Evolutionary conservation across 1,140 invertebrate species (phyloP), one percentile per base, ranked within the genome.

Genomic region (Trichonephila inaurata): DNA sequence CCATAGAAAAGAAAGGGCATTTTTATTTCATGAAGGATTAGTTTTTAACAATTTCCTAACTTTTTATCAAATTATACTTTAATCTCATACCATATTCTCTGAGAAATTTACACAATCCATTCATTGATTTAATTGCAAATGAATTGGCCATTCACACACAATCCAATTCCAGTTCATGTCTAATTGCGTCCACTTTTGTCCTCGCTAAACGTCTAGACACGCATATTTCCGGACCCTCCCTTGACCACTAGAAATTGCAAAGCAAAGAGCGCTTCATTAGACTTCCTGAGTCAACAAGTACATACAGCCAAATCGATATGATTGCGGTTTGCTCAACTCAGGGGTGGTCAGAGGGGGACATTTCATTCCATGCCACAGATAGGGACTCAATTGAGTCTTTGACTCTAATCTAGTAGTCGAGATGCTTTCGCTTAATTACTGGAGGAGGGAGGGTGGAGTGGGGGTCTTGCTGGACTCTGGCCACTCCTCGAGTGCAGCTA

Each of bases 351-450:
- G 72, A 77, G 28, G 72, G 28, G 72, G 51, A 51, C 51, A 51
- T 51, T 51, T 51, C 51, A 51, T 51, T 51, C 51, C 85, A 87
- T 87, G 58, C 58, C 85, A 33, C 58, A 87, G 85, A 87, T 87
- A 87, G 85, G 51, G 33, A 87, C 85, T 62, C 85, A 87, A 87
- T 87, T 87, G 85, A 87, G 85, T 87, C 85, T 87, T 77, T 77
- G 72, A 77, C 72, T 77, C 72, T 87, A 87, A 87, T 87, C 85
- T 61, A 64, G 82, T 33, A 62, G 85, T 66, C 28, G 85, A 87
- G 58, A 87, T 66, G 85, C 85, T 87, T 64, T 61, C 85, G n/a
- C 85, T 87, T 87, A 87, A 87, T 87, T 87, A 87, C 60, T 40
- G 5, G 85, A 87, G 28, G 18, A 40, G 72, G 24, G 51, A 10